Evolutionary conservation across 2,113 vertebrate genomes (phyloP).

Genomic region (Thalassoma bifasciatum): DNA sequence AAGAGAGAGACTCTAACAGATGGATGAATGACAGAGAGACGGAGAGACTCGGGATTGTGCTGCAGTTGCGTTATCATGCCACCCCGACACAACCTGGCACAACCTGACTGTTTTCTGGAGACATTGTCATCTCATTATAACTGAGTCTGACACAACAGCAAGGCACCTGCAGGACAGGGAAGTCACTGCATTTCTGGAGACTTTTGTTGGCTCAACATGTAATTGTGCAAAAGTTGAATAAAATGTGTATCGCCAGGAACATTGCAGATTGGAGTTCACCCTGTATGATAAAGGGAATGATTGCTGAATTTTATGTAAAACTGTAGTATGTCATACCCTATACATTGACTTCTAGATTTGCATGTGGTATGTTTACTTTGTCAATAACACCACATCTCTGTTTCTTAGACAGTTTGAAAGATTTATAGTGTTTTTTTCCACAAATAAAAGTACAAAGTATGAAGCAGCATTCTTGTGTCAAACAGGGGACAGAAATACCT

Average conservation of each 20-base stretch:
- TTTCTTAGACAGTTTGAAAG: not conserved
- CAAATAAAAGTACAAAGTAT: slow-evolving; percentile 3
- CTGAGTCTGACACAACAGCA: slow-evolving; percentile 20
- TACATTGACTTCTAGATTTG: not conserved
- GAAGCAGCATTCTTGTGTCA: not conserved
- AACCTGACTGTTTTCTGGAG: slow-evolving; percentile 40
- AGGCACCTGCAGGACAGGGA: slow-evolving; percentile 25
- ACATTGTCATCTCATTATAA: slow-evolving; percentile 16
- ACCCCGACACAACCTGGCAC: slow-evolving; percentile 27
- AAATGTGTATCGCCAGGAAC: not conserved
- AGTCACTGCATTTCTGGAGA: not conserved
- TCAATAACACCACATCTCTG: not conserved
- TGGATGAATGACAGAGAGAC: slow-evolving; percentile 57
- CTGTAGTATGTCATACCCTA: not conserved
- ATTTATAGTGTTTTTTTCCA: not conserved
- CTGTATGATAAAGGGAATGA: not conserved
- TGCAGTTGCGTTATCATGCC: slow-evolving; percentile 29
- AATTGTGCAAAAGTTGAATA: slow-evolving; percentile 14
- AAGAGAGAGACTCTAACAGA: slow-evolving; percentile 70
- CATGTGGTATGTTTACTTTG: not conserved
- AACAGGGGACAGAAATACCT: not conserved
- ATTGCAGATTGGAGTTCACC: not conserved
- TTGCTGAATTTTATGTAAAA: not conserved
- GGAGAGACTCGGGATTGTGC: slow-evolving; percentile 39
- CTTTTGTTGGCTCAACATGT: not conserved